A percentile compares a stretch with the other conserved stretches of the same genome.
phyloP scores from a whole-genome alignment of 2,888 invertebrate species.

The Gandaritis pyraliata region DNA sequence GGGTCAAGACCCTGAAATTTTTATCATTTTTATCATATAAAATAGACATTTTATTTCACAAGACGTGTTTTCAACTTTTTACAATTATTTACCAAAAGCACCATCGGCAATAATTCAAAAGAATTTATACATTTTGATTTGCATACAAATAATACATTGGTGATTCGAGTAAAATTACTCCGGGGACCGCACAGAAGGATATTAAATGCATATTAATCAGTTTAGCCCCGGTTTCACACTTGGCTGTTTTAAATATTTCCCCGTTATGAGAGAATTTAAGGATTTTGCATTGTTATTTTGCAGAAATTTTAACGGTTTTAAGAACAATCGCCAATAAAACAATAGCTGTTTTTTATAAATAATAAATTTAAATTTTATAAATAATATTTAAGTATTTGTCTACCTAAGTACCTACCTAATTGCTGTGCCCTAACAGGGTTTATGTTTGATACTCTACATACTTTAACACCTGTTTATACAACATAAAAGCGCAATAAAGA shows the following conservation, averaged over 20 bases:
- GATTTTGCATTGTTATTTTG: slow-evolving; percentile 31
- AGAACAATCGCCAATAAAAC: not conserved
- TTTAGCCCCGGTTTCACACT: slow-evolving; percentile 50
- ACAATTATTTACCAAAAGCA: too few species aligned
- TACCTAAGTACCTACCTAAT: too few species aligned
- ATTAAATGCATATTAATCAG: slow-evolving; percentile 69
- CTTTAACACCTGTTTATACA: too few species aligned
- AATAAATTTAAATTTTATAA: too few species aligned
- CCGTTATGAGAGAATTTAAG: slow-evolving; percentile 25
- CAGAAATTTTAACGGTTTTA: slow-evolving; percentile 24
- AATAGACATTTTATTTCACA: too few species aligned
- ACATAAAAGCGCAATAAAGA: too few species aligned
- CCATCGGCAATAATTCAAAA: slow-evolving; percentile 32
- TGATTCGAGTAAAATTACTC: slow-evolving; percentile 67
- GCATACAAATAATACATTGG: slow-evolving; percentile 71
- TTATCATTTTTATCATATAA: too few species aligned
- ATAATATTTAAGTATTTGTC: too few species aligned
- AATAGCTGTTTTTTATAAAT: not conserved
- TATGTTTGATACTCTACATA: too few species aligned
- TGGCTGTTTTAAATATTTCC: slow-evolving; percentile 46
- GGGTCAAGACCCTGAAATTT: too few species aligned
- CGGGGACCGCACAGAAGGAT: slow-evolving; percentile 54
- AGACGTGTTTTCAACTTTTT: not conserved
- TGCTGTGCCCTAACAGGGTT: too few species aligned
- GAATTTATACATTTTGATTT: slow-evolving; percentile 63